These are phyloP conservation scores for Adelges cooleyi DNA, from an alignment of 1,140 invertebrate genomes.

Conservation along the genomic window DNA sequence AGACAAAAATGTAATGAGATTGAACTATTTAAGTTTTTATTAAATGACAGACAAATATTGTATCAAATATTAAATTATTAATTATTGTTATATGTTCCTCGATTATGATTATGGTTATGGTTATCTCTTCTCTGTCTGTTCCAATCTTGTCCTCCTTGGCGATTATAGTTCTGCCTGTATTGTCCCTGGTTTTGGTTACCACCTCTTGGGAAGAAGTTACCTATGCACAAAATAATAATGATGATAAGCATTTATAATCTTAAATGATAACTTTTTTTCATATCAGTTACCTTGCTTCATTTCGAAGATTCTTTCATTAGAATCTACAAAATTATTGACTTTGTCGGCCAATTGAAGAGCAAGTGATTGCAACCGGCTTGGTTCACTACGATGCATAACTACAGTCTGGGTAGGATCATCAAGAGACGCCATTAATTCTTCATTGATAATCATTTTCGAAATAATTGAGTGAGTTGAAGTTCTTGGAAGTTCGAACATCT, in stretches of 20 bases:
- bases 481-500: constrained; percentile 89
- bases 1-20: no score
- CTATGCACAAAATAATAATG: constrained; percentile 34
- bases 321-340: constrained; percentile 87
- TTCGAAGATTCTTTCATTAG: constrained; percentile 90
- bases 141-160: constrained; percentile 44
- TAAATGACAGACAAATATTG: no score
- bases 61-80: no score
- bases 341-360: constrained; percentile 91
- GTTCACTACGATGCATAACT: constrained; percentile 98
- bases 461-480: constrained; percentile 87
- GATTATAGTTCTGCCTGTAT: constrained; percentile 36
- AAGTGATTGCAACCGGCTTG: constrained; percentile 87
- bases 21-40: no score
- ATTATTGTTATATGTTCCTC: no score
- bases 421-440: constrained; percentile 94
- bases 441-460: constrained; percentile 99
- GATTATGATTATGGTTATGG: no score
- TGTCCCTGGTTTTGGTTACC: constrained; percentile 41
- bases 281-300: constrained; percentile 59
- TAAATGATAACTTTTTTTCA: no score
- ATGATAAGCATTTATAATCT: no score
- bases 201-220: constrained; percentile 44
- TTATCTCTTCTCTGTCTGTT: constrained; percentile 41
- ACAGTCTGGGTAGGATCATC: constrained; percentile 96